A percentile compares a stretch with the other conserved stretches of the same genome.
These are phyloP conservation scores for Mareca penelope DNA, from an alignment of 2,797 vertebrate genomes.

Conservation along the genomic window DNA sequence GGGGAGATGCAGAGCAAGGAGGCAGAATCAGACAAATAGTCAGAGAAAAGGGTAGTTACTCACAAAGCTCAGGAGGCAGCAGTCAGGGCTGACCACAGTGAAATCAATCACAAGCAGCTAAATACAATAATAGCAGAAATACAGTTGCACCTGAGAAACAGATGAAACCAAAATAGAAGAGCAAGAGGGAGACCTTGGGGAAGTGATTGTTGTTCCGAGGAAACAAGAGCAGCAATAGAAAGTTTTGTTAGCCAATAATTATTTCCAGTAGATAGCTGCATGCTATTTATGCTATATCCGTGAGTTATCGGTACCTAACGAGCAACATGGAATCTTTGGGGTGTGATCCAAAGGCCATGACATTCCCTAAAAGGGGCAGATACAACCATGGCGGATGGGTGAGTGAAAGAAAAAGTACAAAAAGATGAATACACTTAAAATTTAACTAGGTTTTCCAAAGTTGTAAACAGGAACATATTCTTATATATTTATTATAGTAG, in stretches of 20 bases:
- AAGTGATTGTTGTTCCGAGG: neutral
- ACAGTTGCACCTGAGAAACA: neutral
- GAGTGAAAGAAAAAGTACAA: accelerated
- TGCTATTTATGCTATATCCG: neutral
- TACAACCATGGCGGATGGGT: accelerated
- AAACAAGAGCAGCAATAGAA: neutral
- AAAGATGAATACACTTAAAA: neutral
- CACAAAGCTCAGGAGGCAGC: neutral
- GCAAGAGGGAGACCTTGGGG: neutral
- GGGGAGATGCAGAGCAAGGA: neutral
- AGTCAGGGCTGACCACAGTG: neutral
- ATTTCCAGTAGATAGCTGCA: neutral
- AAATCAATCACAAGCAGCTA: neutral
- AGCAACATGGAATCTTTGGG: neutral
- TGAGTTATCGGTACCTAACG: neutral
- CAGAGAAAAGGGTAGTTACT: neutral
- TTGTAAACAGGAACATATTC: neutral
- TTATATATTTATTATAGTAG: neutral
- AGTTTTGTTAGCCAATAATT: neutral
- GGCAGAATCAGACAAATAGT: neutral
- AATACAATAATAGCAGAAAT: neutral
- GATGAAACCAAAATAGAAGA: neutral
- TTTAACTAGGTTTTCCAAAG: neutral
- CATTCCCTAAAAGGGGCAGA: neutral
- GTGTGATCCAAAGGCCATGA: neutral